Base-by-base conservation (phyloP, 1,140 invertebrate genomes). In the Megalonaias nervosa region DNA sequence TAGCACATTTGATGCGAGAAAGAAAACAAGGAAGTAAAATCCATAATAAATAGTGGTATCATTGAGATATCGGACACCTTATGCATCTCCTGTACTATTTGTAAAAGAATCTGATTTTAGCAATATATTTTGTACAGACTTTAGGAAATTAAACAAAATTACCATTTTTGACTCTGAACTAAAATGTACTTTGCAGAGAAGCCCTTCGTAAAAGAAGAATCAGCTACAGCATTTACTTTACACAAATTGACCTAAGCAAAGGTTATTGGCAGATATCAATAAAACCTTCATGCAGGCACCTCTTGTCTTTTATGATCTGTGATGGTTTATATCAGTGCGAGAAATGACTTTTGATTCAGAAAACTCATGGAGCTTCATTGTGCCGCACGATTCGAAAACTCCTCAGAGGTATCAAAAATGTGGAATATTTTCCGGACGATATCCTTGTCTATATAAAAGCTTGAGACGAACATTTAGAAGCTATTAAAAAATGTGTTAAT, bases 21-120 rank as follows among this genome's bases (percentile, higher is more conserved):
- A 77, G 82, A 56, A 75, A 82, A 90, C 1, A 23, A 82, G 5
- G 87, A 92, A 83, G 74, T 92, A 19, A 77, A 67, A 58, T 1
- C 15, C 12, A 74, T 74, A 64, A 1, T 67, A 56, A 59, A 57
- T 16, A 31, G 15, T 17, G 15, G 15, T 55, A 55, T 72, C 48
- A 38, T 55, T 16, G 57, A 67, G 31, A 3, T 2, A 38, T 23
- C 71, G 1, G 26, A 31, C 26, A 3, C 26, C 26, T 31, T 31
- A 31, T 31, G 26, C 26, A 31, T 48, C 92, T 4, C 92, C 92
- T 5, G 77, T 93, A 21, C 91, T 93, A 2, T 83, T 89, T 13
- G 89, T 92, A 2, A 55, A 85, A 48, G 93, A 93, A 76, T 57
- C 83, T 0, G 82, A 92, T 81, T 90, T 31, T 31, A 31, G 26